Conservation (phyloP, 2,797 vertebrate species). For the Onychomys arenicola region DNA sequence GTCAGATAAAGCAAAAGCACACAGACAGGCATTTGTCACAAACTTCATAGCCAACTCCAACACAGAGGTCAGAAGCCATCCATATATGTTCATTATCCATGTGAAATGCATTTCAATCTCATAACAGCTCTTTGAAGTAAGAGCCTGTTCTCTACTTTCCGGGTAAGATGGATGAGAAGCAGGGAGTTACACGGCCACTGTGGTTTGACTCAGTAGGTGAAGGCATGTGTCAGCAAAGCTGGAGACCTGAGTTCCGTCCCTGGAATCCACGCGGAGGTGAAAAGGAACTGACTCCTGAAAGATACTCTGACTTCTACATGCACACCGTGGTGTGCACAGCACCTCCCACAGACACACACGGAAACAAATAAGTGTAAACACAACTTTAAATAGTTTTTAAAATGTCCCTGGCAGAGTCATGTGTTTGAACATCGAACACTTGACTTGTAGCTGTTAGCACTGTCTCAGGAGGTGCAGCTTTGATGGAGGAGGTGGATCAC, state of each 20-base stretch:
- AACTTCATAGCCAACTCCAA: neutral
- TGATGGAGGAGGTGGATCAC: neutral
- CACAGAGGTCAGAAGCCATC: neutral
- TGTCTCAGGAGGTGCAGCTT: neutral
- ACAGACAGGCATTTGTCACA: neutral
- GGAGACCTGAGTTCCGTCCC: neutral
- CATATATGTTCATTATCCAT: neutral
- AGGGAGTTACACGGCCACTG: neutral
- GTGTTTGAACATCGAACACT: neutral
- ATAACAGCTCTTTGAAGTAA: neutral
- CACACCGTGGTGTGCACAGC: neutral
- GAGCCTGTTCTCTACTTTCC: neutral
- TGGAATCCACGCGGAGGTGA: neutral
- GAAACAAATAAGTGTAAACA: neutral
- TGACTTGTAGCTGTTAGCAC: no score
- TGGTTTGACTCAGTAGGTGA: neutral
- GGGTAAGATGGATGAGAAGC: neutral
- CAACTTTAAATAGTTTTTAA: neutral
- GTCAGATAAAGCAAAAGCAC: neutral
- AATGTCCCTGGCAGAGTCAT: neutral
- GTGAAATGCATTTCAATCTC: neutral
- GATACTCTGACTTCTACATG: neutral
- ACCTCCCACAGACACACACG: neutral
- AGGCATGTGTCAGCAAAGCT: neutral
- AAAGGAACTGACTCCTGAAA: neutral